Percentiles rank a stretch among this genome's conserved stretches.
Evolutionary conservation across 2,797 vertebrate species (phyloP).

Genomic region (Lepilemur ruficaudatus): DNA sequence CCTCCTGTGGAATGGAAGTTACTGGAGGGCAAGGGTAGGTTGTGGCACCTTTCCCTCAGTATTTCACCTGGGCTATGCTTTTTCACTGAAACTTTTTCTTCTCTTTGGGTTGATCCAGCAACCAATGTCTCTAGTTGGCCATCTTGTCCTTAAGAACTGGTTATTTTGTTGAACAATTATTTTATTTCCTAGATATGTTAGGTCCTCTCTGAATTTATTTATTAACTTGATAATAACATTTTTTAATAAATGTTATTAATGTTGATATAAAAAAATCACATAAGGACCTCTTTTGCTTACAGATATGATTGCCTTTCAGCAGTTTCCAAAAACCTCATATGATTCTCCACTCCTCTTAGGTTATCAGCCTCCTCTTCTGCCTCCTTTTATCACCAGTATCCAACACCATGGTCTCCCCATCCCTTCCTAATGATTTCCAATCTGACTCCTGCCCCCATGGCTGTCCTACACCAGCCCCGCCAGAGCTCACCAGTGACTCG

Average conservation of each 20-base stretch:
- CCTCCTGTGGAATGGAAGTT: not conserved
- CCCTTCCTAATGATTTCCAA: not conserved
- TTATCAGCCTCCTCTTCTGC: not conserved
- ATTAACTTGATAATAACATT: not conserved
- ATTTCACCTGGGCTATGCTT: not conserved
- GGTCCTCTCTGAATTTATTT: not conserved
- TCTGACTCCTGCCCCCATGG: not conserved
- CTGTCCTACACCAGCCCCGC: not conserved
- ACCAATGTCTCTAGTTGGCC: not conserved
- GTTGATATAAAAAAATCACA: not conserved
- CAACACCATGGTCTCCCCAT: not conserved
- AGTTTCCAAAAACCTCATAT: not conserved
- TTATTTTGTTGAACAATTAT: not conserved
- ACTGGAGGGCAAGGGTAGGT: not conserved
- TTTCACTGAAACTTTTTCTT: not conserved
- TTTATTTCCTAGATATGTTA: slow-evolving; percentile 21
- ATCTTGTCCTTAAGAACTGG: not conserved
- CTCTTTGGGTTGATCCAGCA: not conserved
- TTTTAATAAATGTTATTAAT: not conserved
- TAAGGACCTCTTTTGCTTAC: not conserved
- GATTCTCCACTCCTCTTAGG: not conserved
- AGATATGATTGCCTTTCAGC: not conserved
- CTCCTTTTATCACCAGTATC: not conserved
- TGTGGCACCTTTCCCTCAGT: not conserved
- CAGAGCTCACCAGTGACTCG: not conserved